Evolutionary conservation across 2,113 vertebrate genomes (phyloP), one percentile per base, ranked within the genome.

Genomic region (Cavia porcellus): DNA sequence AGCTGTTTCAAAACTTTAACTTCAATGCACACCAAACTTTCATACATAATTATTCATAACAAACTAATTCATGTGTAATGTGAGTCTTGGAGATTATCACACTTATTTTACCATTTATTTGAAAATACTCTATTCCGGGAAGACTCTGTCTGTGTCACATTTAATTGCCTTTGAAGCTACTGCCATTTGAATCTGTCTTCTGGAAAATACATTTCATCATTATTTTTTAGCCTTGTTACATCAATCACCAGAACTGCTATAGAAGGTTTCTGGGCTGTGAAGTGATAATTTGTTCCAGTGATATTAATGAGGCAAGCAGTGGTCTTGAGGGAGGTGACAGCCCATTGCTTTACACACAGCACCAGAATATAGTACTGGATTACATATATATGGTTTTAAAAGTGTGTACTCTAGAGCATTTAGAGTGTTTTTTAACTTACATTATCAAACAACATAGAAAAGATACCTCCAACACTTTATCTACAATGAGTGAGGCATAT

Each of bases 211-310:
- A 97, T 98, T 99, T 98, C 97, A 99, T 99, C 98, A 98, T 98
- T 98, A 98, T 98, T 98, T 99, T 99, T 98, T 98, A 98, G 98
- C 98, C 98, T 99, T 99, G 98, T 99, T 99, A 99, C 98, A 99
- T 99, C 99, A 99, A 99, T 99, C 99, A 99, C 98, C 57, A 61
- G 98, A 98, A 98, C 98, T 96, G 98, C 98, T 98, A 98, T 95
- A 98, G 97, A 98, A 98, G 98, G 98, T 98, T 98, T 98, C 98
- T 98, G 98, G 98, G 97, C 98, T 99, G 98, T 99, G 98, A 98
- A 99, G 98, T 98, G 98, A 99, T 99, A 98, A 99, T 99, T 99
- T 98, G 98, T 99, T 99, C 98, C 98, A 97, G 98, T 50, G 90
- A 97, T 98, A 98, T 99, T 99, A 99, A 99, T 99, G 99, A 99